Conservation (phyloP, 2,888 invertebrate species). For the Archips xylosteana region DNA sequence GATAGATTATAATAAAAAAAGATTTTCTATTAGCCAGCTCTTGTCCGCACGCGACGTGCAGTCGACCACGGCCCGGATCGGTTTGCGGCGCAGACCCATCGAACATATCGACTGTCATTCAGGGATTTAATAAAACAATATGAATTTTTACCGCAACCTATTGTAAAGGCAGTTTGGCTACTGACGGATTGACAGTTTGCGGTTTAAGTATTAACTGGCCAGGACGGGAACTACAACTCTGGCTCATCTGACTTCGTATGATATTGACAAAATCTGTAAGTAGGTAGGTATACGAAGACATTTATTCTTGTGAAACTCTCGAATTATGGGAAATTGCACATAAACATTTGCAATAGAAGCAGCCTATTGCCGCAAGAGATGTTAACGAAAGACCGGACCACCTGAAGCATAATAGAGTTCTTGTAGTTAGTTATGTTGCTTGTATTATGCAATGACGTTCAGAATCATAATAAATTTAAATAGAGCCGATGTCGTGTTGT, state of each 20-base stretch:
- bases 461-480: not conserved
- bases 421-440: not conserved
- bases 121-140: constrained; percentile 50
- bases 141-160: constrained; percentile 57
- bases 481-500: not conserved
- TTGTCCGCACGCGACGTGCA: constrained; percentile 40
- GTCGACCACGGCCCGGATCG: constrained; percentile 48
- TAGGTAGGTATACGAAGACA: not conserved
- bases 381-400: no score
- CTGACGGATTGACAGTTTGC: constrained; percentile 52
- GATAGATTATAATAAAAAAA: no score
- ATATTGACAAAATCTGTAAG: not conserved
- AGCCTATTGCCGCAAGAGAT: no score
- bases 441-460: no score
- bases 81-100: constrained; percentile 60
- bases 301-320: no score
- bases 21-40: constrained; percentile 9
- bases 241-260: not conserved
- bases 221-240: constrained; percentile 43
- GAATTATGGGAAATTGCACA: no score
- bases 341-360: no score
- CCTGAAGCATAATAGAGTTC: no score
- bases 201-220: constrained; percentile 46
- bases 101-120: constrained; percentile 54
- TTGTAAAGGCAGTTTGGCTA: constrained; percentile 49